phyloP scores from a whole-genome alignment of 2,888 invertebrate species.

The Papilio protenor region DNA sequence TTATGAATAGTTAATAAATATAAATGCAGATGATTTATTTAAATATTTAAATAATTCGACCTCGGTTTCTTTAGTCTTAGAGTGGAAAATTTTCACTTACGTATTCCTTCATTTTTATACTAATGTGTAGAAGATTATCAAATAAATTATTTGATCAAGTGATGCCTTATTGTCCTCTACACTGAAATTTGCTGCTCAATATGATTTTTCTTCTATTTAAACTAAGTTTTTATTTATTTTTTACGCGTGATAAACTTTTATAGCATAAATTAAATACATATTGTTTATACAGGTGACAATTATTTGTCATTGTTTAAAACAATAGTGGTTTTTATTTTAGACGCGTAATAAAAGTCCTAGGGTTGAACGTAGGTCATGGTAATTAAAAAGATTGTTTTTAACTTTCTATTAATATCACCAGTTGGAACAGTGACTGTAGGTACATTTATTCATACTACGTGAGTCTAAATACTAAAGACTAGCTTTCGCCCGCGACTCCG shows the following conservation, averaged over 20 bases:
- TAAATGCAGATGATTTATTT: neutral
- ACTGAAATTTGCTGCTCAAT: constrained; percentile 3
- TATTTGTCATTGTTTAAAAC: constrained; percentile 31
- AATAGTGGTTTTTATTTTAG: neutral
- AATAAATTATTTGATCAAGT: constrained; percentile 51
- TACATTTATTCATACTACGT: no score
- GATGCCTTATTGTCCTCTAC: constrained; percentile 39
- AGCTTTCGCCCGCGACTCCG: no score
- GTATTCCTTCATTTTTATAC: constrained; percentile 36
- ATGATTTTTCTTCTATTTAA: constrained; percentile 24
- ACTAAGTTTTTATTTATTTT: constrained; percentile 33
- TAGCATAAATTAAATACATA: neutral
- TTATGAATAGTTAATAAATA: no score
- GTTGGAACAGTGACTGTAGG: no score
- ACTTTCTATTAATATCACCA: no score
- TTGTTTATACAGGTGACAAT: constrained; percentile 35
- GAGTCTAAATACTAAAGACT: no score
- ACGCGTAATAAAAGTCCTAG: neutral
- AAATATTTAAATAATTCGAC: neutral
- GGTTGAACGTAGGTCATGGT: neutral
- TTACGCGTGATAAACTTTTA: constrained; percentile 17
- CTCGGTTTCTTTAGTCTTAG: constrained; percentile 13
- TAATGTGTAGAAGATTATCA: constrained; percentile 44
- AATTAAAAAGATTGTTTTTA: no score
- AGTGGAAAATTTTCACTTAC: constrained; percentile 36